These are phyloP conservation scores for Bujurquina vittata DNA, from an alignment of 2,113 vertebrate genomes.

Conservation along the genomic window DNA sequence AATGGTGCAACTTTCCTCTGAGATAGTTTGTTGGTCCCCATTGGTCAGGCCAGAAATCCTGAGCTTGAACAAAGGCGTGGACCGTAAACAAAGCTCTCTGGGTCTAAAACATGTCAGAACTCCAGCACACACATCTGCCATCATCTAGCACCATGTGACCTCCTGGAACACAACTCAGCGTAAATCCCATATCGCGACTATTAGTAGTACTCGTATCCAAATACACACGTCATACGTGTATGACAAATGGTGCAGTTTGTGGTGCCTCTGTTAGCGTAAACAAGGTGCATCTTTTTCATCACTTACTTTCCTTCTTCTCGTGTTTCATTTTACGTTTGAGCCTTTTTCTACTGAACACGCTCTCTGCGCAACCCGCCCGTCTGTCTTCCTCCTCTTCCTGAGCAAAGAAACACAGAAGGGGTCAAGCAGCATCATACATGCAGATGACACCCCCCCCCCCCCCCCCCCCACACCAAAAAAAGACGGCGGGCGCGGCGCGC, in stretches of 20 bases:
- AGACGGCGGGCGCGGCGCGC: too few relatives aligned
- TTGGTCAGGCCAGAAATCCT: constrained; percentile 16
- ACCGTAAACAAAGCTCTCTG: constrained; percentile 53
- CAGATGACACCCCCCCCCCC: constrained; percentile 4
- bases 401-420: constrained; percentile 40
- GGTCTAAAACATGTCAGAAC: constrained; percentile 64
- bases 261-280: constrained; percentile 36
- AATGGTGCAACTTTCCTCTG: background rate
- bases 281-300: constrained; percentile 31
- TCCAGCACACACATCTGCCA: constrained; percentile 47
- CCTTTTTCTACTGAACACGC: constrained; percentile 17
- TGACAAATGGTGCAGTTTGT: constrained; percentile 42
- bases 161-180: constrained; percentile 12
- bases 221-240: constrained; percentile 35
- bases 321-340: constrained; percentile 35
- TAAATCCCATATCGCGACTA: constrained; percentile 48
- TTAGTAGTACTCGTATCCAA: constrained; percentile 40
- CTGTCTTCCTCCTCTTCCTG: constrained; percentile 29
- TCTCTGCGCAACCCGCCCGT: constrained; percentile 13
- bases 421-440: constrained; percentile 21
- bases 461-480: too few relatives aligned
- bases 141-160: background rate
- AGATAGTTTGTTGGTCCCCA: background rate
- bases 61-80: constrained; percentile 30
- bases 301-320: constrained; percentile 22